These are phyloP conservation scores for Protodeltote pygarga DNA, from an alignment of 2,888 invertebrate genomes.

Conservation along the genomic window DNA sequence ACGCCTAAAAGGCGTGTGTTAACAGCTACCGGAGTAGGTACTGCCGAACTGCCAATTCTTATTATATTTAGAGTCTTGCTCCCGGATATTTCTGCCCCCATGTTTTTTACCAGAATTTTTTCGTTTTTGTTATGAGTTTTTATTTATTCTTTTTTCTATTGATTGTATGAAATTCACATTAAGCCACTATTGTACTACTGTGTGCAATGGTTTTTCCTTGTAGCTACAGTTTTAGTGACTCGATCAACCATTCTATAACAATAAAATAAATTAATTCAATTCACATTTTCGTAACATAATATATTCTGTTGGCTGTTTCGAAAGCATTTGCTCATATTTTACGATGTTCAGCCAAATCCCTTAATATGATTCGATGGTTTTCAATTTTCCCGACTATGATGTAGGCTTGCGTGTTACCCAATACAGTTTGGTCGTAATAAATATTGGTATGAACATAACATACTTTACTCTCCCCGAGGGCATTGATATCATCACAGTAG, in stretches of 20 bases:
- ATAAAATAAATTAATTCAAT: conserved; percentile 65
- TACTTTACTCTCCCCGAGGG: conserved; percentile 31
- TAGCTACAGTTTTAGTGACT: neutral
- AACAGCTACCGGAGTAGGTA: too few species aligned
- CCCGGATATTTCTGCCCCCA: too few species aligned
- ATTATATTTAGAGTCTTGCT: too few species aligned
- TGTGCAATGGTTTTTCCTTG: neutral
- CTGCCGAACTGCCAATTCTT: too few species aligned
- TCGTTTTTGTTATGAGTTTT: too few species aligned
- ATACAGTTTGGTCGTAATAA: conserved; percentile 40
- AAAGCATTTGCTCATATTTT: conserved; percentile 68
- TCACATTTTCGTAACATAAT: conserved; percentile 61
- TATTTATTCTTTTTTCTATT: too few species aligned
- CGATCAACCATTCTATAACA: conserved; percentile 45
- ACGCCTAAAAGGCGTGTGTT: too few species aligned
- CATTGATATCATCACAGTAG: conserved; percentile 40
- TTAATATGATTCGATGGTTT: conserved; percentile 72
- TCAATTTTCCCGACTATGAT: conserved; percentile 71
- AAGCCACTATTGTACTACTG: too few species aligned
- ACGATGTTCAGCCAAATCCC: conserved; percentile 68
- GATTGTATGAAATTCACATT: too few species aligned
- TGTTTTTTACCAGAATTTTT: too few species aligned
- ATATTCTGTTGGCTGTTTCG: conserved; percentile 64
- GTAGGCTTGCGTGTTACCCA: conserved; percentile 40
- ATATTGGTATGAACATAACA: conserved; percentile 42